Percentiles rank a stretch among this genome's conserved stretches.
These are phyloP conservation scores for Oxycera nigricornis DNA, from an alignment of 2,888 invertebrate species.

Conservation along the genomic window DNA sequence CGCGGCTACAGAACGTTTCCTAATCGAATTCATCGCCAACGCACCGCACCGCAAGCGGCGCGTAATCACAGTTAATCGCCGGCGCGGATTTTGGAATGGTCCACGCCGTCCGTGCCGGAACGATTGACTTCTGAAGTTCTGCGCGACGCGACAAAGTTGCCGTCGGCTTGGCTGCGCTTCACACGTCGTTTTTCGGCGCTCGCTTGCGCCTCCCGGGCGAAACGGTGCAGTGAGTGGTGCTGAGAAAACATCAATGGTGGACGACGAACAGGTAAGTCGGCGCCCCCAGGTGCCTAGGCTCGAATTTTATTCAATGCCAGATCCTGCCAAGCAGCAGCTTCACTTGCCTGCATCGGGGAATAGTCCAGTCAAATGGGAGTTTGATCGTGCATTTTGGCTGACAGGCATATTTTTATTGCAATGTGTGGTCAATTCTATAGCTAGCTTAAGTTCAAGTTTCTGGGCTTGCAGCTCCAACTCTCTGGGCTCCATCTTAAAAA, in stretches of 20 bases:
- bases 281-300: neutral
- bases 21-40: conserved; percentile 21
- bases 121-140: neutral
- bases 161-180: neutral
- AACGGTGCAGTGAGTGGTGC: neutral
- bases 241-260: neutral
- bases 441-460: no score
- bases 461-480: no score
- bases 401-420: no score
- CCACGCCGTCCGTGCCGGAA: no score
- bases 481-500: no score
- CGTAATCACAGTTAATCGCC: conserved; percentile 6
- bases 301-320: neutral
- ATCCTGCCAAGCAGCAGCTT: neutral
- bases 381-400: no score
- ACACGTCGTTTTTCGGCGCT: neutral
- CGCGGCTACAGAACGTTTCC: neutral
- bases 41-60: neutral
- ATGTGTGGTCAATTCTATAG: no score
- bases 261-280: neutral
- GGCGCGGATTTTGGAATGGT: neutral
- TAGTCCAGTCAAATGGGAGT: neutral
- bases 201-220: neutral
- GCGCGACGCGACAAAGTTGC: neutral
- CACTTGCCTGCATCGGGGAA: neutral